These are phyloP conservation scores for Morpho deidamia DNA, from an alignment of 2,888 invertebrate genomes.

Conservation along the genomic window DNA sequence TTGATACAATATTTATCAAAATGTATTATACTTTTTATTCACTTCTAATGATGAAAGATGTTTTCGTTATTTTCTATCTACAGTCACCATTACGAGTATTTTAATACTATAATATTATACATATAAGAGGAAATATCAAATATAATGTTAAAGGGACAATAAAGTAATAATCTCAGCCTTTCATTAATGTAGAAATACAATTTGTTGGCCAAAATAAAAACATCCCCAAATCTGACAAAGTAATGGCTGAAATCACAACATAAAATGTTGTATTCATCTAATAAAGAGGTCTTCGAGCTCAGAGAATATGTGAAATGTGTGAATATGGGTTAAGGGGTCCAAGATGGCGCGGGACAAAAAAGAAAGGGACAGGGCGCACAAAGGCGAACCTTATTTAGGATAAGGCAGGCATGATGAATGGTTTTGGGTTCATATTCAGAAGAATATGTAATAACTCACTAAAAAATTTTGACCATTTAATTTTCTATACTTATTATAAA, in stretches of 20 bases:
- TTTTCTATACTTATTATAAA: no score
- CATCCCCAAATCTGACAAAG: conserved; percentile 1
- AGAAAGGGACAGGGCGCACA: conserved; percentile 30
- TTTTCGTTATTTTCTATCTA: no score
- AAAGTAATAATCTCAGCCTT: background rate
- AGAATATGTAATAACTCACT: conserved; percentile 21
- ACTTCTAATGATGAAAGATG: background rate
- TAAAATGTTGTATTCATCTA: conserved; percentile 20
- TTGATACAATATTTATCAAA: no score
- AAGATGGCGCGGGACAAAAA: conserved; percentile 31
- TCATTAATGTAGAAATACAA: background rate
- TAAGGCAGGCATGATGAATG: conserved; percentile 33
- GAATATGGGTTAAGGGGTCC: conserved; percentile 27
- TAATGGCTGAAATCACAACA: conserved; percentile 12
- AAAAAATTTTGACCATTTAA: conserved; percentile 15
- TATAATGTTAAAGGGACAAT: background rate
- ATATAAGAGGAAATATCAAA: no score
- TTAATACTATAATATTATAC: no score
- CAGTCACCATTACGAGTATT: no score
- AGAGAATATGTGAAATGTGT: conserved; percentile 26
- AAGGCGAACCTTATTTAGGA: conserved; percentile 34
- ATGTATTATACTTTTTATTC: background rate
- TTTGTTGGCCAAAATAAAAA: background rate
- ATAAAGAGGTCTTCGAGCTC: conserved; percentile 24
- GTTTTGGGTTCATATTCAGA: conserved; percentile 29